Conservation (phyloP, 2,113 vertebrate species). For the Xenotilapia flavipinnis region DNA sequence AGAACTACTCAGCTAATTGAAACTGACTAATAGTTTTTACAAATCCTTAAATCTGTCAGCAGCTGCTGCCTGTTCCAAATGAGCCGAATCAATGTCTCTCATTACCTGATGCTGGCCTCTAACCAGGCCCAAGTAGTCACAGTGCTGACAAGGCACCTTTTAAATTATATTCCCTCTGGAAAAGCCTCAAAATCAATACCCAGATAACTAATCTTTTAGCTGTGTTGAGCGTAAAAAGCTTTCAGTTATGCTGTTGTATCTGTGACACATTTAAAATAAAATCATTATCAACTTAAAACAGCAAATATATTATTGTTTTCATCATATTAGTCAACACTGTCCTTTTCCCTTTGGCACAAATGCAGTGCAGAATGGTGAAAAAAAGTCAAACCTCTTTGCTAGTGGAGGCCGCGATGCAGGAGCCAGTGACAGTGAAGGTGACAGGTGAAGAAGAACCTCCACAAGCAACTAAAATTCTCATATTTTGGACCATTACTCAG, state of each 20-base stretch:
- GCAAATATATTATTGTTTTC: not conserved
- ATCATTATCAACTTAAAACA: not conserved
- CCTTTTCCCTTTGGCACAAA: not conserved
- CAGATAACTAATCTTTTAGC: not conserved
- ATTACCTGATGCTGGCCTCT: not conserved
- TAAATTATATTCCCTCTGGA: not conserved
- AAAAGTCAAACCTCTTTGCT: slow-evolving; percentile 74
- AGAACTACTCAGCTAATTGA: not conserved
- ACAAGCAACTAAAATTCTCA: slow-evolving; percentile 75
- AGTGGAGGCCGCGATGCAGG: slow-evolving; percentile 65
- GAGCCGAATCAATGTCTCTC: not conserved
- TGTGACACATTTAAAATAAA: not conserved
- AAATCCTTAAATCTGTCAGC: not conserved
- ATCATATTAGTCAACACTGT: not conserved
- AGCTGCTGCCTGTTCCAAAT: not conserved
- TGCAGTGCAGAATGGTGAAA: not conserved
- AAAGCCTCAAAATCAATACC: not conserved
- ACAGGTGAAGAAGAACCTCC: slow-evolving; percentile 59
- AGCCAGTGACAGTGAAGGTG: slow-evolving; percentile 74
- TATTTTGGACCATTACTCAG: slow-evolving; percentile 65
- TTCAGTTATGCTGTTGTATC: not conserved
- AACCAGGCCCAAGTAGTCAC: not conserved
- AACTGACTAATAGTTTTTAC: not conserved
- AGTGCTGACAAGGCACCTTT: not conserved
- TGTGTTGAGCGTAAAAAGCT: not conserved